A percentile compares a stretch with the other conserved stretches of the same genome.
These are phyloP conservation scores for Erannis defoliaria DNA, from an alignment of 2,888 invertebrate species.

Conservation along the genomic window DNA sequence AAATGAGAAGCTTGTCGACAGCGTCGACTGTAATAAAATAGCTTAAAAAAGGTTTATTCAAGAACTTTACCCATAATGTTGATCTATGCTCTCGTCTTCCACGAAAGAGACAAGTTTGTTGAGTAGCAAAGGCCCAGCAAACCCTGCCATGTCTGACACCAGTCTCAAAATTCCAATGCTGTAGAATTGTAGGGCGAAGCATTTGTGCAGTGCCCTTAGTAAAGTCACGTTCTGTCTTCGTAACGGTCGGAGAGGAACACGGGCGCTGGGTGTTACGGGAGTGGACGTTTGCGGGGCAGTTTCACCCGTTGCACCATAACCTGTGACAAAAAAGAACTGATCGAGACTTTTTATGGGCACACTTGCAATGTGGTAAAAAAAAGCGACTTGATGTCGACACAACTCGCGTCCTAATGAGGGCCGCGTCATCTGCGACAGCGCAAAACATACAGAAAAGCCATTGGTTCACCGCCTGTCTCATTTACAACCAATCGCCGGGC, in stretches of 20 bases:
- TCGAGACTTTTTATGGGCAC: no score
- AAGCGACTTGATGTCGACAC: no score
- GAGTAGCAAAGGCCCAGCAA: constrained; percentile 95
- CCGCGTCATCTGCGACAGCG: no score
- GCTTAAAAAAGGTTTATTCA: no score
- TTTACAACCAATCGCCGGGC: no score
- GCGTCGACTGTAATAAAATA: no score
- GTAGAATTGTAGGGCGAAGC: constrained; percentile 94
- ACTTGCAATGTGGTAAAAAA: no score
- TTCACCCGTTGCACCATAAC: constrained; percentile 75
- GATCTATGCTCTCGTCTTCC: constrained; percentile 89
- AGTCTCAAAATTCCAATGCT: constrained; percentile 94
- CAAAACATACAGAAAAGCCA: no score
- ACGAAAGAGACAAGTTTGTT: constrained; percentile 93
- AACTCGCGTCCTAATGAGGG: no score
- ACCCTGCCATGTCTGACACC: constrained; percentile 93
- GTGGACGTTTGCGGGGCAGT: constrained; percentile 67
- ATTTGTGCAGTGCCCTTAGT: constrained; percentile 89
- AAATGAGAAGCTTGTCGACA: no score
- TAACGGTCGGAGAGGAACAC: constrained; percentile 66
- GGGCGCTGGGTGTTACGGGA: constrained; percentile 73
- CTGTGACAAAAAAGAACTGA: constrained; percentile 43
- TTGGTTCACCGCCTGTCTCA: no score
- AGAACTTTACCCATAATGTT: constrained; percentile 87
- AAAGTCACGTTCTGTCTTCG: constrained; percentile 85